phyloP scores from a whole-genome alignment of 1,140 invertebrate genomes.

The Drosophila grimshawi region DNA sequence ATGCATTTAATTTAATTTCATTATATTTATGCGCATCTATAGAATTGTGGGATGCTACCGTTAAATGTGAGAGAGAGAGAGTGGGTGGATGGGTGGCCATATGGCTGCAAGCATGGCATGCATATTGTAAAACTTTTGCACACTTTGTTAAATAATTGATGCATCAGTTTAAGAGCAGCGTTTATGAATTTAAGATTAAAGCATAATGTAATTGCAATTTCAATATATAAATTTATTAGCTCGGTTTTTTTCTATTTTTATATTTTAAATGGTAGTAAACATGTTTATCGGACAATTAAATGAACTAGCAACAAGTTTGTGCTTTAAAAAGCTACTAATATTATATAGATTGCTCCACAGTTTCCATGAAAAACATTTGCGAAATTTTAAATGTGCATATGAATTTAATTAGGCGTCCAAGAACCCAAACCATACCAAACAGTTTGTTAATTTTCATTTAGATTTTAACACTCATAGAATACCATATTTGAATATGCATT shows the following conservation, averaged over 20 bases:
- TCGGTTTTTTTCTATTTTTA: conserved; percentile 50
- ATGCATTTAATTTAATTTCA: conserved; percentile 83
- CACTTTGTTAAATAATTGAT: conserved; percentile 81
- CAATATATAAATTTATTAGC: conserved; percentile 54
- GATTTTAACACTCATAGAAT: conserved; percentile 57
- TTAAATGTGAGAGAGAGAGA: conserved; percentile 6
- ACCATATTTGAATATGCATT: conserved; percentile 56
- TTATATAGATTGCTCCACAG: conserved; percentile 4
- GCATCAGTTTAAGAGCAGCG: conserved; percentile 42
- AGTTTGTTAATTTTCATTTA: conserved; percentile 76
- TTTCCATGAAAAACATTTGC: conserved; percentile 27
- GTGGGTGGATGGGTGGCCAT: background rate
- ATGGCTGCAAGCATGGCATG: conserved; percentile 50
- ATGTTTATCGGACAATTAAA: conserved; percentile 58
- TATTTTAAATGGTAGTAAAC: conserved; percentile 39
- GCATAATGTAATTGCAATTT: conserved; percentile 77
- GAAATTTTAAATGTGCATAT: conserved; percentile 10
- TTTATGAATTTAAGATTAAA: conserved; percentile 83
- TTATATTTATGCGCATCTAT: conserved; percentile 82
- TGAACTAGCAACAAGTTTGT: conserved; percentile 71
- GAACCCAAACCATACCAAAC: conserved; percentile 37
- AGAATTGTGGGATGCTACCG: conserved; percentile 42
- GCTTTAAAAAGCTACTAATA: conserved; percentile 44
- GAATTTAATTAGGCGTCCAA: conserved; percentile 55
- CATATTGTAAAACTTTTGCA: conserved; percentile 73